Base-by-base conservation (phyloP, 2,888 invertebrate species). In the Caenorhabditis macrosperma region DNA sequence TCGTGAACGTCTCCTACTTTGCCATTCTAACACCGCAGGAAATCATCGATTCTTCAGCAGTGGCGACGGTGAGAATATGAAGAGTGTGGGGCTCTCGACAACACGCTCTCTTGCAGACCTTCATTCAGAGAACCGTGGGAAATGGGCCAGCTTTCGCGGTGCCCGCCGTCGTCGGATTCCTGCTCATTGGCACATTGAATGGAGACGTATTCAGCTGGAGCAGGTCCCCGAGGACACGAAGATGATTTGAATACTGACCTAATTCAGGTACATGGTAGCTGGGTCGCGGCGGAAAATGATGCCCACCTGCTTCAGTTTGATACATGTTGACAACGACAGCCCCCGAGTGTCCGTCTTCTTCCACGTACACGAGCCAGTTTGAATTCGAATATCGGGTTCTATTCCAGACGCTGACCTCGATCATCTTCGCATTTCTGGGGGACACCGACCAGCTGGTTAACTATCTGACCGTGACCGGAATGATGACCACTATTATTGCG, bases 171-270 rank as follows among this genome's bases (percentile, higher is more conserved):
- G 85, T 85, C 26, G 85, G 83, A 22, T 60, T 85, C 28, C 30
- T 85, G 38, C 74, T 85, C 7, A 78, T 82, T 44, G 85, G 85
- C 12, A 85, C 85, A 1, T 48, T 85, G 10, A 85, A 85, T 61
- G 77, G 78, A 7, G 85, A 82, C 48, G 69, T 85, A 7, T 85
- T 85, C 67, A 64, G 79, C 26, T 84, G 85, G 83, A 82, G 82
- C 57, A 63, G 85, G 82, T 80, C 44, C 35, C 46, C 20, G 24
- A 12, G 10, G 17, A 24, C 28, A 38, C 52, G 22, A 12, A 17
- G 17, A 61, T 35, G 17, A 52, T 35, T 38, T 55, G 15, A 57
- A 9, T 33, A 24, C 5, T 61, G 61, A 66, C 61, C 69, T 33
- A 68, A 9, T 66, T 12, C 57, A 84, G 84, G 69, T 84, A 80